Conservation (phyloP, 2,113 vertebrate species). For the Engystomops pustulosus region DNA sequence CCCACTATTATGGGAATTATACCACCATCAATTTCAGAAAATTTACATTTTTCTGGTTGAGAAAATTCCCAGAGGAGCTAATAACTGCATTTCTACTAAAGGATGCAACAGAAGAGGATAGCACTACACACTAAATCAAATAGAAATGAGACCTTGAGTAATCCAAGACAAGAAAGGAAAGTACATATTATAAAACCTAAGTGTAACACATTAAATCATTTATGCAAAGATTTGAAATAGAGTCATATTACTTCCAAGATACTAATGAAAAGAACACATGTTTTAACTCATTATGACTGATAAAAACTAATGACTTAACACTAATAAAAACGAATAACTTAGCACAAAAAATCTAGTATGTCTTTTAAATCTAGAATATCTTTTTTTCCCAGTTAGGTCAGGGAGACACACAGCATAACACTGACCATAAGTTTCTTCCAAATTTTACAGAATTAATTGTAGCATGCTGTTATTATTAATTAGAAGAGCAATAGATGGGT, state of each 20-base stretch:
- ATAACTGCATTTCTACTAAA: slow-evolving; percentile 23
- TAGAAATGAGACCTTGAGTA: background rate
- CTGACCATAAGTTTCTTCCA: no score
- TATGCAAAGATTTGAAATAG: background rate
- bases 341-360: background rate
- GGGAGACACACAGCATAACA: no score
- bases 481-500: no score
- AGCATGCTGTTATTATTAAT: no score
- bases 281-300: slow-evolving; percentile 31
- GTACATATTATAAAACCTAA: slow-evolving; percentile 16
- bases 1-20: background rate
- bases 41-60: slow-evolving; percentile 10
- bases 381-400: no score
- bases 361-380: background rate
- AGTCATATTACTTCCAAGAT: slow-evolving; percentile 19
- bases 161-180: background rate
- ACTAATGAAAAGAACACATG: slow-evolving; percentile 27
- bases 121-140: slow-evolving; percentile 29
- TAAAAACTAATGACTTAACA: background rate
- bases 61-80: slow-evolving; percentile 20
- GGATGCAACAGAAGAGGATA: slow-evolving; percentile 7
- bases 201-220: slow-evolving; percentile 11
- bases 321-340: no score
- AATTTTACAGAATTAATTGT: no score
- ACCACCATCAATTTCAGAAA: background rate